Base-by-base conservation (phyloP, 2,113 vertebrate genomes). In the Vimba vimba region DNA sequence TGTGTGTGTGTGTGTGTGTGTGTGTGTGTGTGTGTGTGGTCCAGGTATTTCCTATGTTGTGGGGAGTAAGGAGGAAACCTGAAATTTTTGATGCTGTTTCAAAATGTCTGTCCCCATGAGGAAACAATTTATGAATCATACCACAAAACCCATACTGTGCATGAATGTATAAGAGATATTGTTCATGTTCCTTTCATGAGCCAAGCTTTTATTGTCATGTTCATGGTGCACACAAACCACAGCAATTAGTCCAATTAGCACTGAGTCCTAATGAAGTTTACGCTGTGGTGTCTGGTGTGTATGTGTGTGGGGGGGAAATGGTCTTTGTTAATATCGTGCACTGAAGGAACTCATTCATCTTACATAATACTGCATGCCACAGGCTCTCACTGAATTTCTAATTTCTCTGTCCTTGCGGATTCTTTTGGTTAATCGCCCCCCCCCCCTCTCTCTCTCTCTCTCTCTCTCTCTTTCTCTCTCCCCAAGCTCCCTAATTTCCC, bases 241-340 rank as follows among this genome's bases (percentile, higher is more conserved):
- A 75, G 69, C 79, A 80, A 81, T 85, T 81, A 81, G 45, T 81
- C 45, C 83, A 87, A 84, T 87, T 76, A 85, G 66, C 6, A 50
- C 64, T 36, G 81, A 62, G 50, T 11, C 78, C n/a, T 80, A 87
- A 85, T 85, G 76, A 87, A 55, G 64, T 80, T 83, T 73, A 13
- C 6, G 23, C 45, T 86, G 60, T 83, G 81, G 50, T 62, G 66
- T 23, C 2, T 33, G 81, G 4, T 66, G 39, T 81, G 55, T 25
- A 0, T 39, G 39, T 6, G 6, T 6, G 39, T 5, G 39, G 39
- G 6, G 39, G 6, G 60, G 11, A 23, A 47, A 11, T 57, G 59
- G 8, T 57, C 79, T 64, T 66, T 52, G 62, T 50, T 33, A 69
- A 59, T 43, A 52, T 64, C 10, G 7, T 39, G 33, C 12, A 33